These are phyloP conservation scores for Chrysochloris asiatica DNA, from an alignment of 2,113 vertebrate genomes.

Conservation along the genomic window DNA sequence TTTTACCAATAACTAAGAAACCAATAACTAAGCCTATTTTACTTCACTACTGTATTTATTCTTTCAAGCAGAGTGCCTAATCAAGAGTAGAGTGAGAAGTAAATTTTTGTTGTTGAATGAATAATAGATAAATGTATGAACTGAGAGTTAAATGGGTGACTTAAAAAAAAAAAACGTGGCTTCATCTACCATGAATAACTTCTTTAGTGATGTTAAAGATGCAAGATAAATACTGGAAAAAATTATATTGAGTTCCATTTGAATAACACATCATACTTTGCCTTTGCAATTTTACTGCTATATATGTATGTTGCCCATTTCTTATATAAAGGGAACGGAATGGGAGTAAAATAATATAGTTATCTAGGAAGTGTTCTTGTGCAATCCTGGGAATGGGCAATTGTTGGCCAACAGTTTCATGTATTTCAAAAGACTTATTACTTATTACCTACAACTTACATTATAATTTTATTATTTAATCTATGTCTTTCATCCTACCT, in stretches of 20 bases:
- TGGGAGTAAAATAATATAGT: background rate
- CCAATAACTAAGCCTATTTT: background rate
- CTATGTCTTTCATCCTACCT: background rate
- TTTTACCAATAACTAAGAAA: background rate
- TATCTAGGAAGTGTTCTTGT: background rate
- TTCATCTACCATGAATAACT: no score
- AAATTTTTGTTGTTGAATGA: background rate
- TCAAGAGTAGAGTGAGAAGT: background rate
- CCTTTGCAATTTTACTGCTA: background rate
- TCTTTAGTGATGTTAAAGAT: background rate
- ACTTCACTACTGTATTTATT: background rate
- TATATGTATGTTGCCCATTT: background rate
- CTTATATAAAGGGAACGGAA: background rate
- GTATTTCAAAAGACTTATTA: background rate
- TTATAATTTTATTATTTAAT: background rate
- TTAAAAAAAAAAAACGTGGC: background rate
- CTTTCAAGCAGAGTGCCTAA: background rate
- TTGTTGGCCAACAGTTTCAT: background rate
- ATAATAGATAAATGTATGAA: background rate
- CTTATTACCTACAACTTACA: background rate
- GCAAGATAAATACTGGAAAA: background rate
- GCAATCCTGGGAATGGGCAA: background rate
- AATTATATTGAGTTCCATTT: background rate
- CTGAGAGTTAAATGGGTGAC: background rate
- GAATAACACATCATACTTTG: background rate